Percentiles rank a stretch among this genome's conserved stretches.
Evolutionary conservation across 1,140 invertebrate genomes (phyloP).

Genomic region (Phortica variegata): DNA sequence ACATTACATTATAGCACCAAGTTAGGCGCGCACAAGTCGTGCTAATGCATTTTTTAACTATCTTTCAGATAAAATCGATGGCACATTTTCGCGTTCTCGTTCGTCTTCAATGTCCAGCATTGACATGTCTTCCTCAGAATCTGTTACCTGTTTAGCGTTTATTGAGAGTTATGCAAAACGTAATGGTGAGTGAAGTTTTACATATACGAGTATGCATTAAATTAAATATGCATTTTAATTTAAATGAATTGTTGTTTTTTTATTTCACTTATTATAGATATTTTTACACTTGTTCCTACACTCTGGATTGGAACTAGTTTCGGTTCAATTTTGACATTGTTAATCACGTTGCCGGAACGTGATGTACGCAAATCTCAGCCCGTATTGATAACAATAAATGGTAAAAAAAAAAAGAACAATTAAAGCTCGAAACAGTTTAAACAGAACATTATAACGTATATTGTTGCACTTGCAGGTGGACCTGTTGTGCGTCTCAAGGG

Average conservation of each 20-base stretch:
- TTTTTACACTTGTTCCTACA: conserved; percentile 66
- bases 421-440: too few species aligned
- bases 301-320: conserved; percentile 95
- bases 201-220: too few species aligned
- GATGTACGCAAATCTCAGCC: conserved; percentile 83
- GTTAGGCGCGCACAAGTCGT: too few species aligned
- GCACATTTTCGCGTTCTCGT: conserved; percentile 90
- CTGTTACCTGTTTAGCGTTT: conserved; percentile 93
- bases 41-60: conserved; percentile 11
- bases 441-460: background rate
- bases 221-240: too few species aligned
- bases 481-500: conserved; percentile 94
- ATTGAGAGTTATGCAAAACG: conserved; percentile 94
- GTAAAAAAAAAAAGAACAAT: too few species aligned
- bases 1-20: too few species aligned
- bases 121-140: conserved; percentile 94
- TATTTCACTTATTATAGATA: conserved; percentile 25
- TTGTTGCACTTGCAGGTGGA: conserved; percentile 63
- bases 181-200: conserved; percentile 79
- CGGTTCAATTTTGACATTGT: conserved; percentile 90
- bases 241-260: background rate
- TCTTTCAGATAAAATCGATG: conserved; percentile 88
- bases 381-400: conserved; percentile 85
- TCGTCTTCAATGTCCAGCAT: conserved; percentile 96
- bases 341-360: conserved; percentile 79